These are phyloP conservation scores for Diaprepes abbreviatus DNA, from an alignment of 2,888 invertebrate genomes.

Conservation along the genomic window DNA sequence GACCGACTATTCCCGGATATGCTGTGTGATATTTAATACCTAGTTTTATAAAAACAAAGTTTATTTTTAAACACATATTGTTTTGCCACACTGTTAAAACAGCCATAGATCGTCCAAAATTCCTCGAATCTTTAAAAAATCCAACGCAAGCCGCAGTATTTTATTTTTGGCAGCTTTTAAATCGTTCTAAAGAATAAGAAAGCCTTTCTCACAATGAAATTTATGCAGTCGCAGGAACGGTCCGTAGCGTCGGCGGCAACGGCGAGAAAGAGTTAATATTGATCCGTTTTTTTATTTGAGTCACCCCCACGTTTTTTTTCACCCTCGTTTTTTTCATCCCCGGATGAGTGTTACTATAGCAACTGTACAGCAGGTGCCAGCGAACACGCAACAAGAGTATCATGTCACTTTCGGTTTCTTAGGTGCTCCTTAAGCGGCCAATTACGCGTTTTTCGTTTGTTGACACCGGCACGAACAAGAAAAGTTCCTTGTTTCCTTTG, in stretches of 20 bases:
- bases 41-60: too few relatives aligned
- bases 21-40: too few relatives aligned
- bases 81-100: too few relatives aligned
- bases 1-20: too few relatives aligned
- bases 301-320: constrained; percentile 74
- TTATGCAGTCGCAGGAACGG: constrained; percentile 36
- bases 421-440: constrained; percentile 61
- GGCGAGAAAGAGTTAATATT: constrained; percentile 76
- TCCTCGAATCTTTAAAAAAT: too few relatives aligned
- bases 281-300: constrained; percentile 76
- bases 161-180: not conserved
- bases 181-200: constrained; percentile 10
- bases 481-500: constrained; percentile 36
- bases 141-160: not conserved
- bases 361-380: constrained; percentile 72
- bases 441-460: constrained; percentile 55
- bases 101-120: too few relatives aligned
- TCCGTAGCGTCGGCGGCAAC: constrained; percentile 66
- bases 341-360: constrained; percentile 77
- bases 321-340: constrained; percentile 68
- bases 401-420: constrained; percentile 66
- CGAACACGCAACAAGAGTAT: constrained; percentile 68
- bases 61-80: too few relatives aligned
- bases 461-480: constrained; percentile 44
- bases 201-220: constrained; percentile 29